Evolutionary conservation across 2,113 vertebrate species (phyloP).

Genomic region (Microtus oregoni): DNA sequence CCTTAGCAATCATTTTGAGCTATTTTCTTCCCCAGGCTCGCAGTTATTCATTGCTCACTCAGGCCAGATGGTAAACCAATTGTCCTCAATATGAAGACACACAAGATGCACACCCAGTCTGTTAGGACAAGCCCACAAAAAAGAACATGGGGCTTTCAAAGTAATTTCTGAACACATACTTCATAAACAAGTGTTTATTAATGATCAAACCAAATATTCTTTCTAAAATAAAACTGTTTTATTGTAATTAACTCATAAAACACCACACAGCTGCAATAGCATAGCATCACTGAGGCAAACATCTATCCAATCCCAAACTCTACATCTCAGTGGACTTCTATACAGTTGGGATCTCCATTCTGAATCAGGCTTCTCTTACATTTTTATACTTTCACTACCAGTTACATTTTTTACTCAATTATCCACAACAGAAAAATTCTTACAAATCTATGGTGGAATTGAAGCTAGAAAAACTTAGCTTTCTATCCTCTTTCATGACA

Average conservation of each 20-base stretch:
- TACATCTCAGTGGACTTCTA: background rate
- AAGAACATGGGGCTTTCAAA: conserved; percentile 7
- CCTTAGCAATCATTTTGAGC: background rate
- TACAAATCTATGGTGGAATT: background rate
- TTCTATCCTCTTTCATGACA: background rate
- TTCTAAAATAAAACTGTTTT: background rate
- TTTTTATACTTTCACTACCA: background rate
- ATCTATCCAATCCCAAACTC: background rate
- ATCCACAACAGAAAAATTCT: background rate
- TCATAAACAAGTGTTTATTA: background rate
- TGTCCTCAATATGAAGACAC: conserved; percentile 9
- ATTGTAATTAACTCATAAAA: background rate
- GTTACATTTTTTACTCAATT: background rate
- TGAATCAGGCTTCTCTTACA: background rate
- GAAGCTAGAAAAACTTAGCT: too few relatives aligned
- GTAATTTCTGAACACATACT: conserved; percentile 4
- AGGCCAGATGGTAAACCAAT: conserved; percentile 13
- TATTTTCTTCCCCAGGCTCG: conserved; percentile 29
- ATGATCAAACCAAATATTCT: background rate
- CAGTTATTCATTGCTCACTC: conserved; percentile 31
- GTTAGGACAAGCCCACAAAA: background rate
- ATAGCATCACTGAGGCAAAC: background rate
- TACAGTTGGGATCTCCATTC: background rate
- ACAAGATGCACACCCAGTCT: background rate
- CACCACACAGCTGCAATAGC: background rate